Percentiles rank a stretch among this genome's conserved stretches.
Evolutionary conservation across 1,140 invertebrate genomes (phyloP).

Genomic region (Hypsibius dujardini): DNA sequence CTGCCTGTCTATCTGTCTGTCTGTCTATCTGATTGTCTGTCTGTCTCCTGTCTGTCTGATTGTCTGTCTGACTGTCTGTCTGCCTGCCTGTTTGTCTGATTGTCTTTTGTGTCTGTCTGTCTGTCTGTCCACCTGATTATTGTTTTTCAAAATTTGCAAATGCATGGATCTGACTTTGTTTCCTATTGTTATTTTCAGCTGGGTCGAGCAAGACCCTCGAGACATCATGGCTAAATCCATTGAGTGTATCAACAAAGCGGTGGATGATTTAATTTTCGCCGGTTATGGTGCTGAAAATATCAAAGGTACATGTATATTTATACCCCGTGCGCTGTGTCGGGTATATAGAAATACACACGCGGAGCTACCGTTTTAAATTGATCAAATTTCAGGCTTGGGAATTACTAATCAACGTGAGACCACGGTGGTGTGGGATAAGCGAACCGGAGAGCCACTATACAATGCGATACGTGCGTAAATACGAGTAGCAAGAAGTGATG

Average conservation of each 20-base stretch:
- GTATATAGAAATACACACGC: too few species aligned
- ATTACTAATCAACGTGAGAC: slow-evolving; percentile 88
- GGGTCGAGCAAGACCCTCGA: slow-evolving; percentile 81
- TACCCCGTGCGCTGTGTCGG: background rate
- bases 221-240: slow-evolving; percentile 59
- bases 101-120: too few species aligned
- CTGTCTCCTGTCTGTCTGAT: too few species aligned
- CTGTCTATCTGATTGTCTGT: too few species aligned
- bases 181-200: slow-evolving; percentile 35
- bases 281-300: slow-evolving; percentile 53
- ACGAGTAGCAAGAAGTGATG: background rate
- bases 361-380: too few species aligned
- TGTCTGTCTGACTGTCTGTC: too few species aligned
- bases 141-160: too few species aligned
- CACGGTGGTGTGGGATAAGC: slow-evolving; percentile 72
- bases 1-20: too few species aligned
- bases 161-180: too few species aligned
- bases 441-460: slow-evolving; percentile 61
- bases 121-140: too few species aligned
- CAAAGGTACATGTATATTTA: slow-evolving; percentile 36
- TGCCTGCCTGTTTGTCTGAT: too few species aligned
- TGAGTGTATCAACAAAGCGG: slow-evolving; percentile 54
- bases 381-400: slow-evolving; percentile 40
- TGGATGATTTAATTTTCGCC: slow-evolving; percentile 42
- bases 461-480: slow-evolving; percentile 56